These are phyloP conservation scores for Zaprionus africanus DNA, from an alignment of 1,140 invertebrate species.

Conservation along the genomic window DNA sequence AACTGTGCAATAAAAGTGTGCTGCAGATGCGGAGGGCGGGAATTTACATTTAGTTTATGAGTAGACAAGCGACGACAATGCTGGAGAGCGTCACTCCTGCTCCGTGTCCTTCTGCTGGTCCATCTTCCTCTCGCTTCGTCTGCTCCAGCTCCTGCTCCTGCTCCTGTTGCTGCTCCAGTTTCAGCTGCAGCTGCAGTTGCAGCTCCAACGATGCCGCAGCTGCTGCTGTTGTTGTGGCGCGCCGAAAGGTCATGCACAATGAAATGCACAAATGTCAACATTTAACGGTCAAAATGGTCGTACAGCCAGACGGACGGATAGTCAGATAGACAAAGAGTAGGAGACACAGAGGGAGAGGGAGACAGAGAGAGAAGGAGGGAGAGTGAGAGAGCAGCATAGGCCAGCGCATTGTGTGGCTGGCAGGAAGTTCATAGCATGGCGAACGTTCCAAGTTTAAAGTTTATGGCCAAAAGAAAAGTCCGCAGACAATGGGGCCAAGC, in stretches of 20 bases:
- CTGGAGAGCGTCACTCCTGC: slow-evolving; percentile 57
- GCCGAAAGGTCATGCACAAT: slow-evolving; percentile 78
- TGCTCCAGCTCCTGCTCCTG: slow-evolving; percentile 23
- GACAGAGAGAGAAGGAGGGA: slow-evolving; percentile 21
- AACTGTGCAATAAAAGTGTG: slow-evolving; percentile 79
- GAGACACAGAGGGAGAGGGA: slow-evolving; percentile 5
- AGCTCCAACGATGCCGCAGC: slow-evolving; percentile 27
- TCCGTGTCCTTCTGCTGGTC: slow-evolving; percentile 25
- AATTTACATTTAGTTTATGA: slow-evolving; percentile 82
- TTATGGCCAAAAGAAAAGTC: slow-evolving; percentile 72
- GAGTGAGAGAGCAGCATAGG: slow-evolving; percentile 8
- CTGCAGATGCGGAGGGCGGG: slow-evolving; percentile 58
- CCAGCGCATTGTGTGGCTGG: slow-evolving; percentile 57
- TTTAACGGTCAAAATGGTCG: slow-evolving; percentile 79
- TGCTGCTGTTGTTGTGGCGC: slow-evolving; percentile 52
- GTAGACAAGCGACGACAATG: slow-evolving; percentile 80
- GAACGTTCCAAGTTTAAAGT: slow-evolving; percentile 71
- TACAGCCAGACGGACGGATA: slow-evolving; percentile 35
- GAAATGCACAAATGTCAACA: slow-evolving; percentile 82
- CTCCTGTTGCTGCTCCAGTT: slow-evolving; percentile 30
- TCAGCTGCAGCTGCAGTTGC: slow-evolving; percentile 15
- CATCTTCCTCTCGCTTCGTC: slow-evolving; percentile 12
- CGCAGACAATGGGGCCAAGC: slow-evolving; percentile 45
- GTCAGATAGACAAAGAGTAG: background rate
- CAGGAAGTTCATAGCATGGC: slow-evolving; percentile 55